phyloP scores from a whole-genome alignment of 2,888 invertebrate species.

The Stenchaetothrips biformis region DNA sequence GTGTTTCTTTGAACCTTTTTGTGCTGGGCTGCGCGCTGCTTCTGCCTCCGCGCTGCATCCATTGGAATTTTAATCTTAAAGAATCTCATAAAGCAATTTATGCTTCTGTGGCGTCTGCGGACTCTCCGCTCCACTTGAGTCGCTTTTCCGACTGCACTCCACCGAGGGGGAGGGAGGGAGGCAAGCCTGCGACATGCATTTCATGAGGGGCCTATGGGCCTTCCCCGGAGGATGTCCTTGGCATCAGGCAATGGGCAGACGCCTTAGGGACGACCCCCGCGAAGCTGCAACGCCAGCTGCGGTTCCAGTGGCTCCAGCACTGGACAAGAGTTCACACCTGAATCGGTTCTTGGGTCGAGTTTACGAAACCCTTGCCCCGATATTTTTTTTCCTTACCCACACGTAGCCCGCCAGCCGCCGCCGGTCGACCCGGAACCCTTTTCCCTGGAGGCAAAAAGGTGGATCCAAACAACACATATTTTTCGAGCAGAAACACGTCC shows the following conservation, averaged over 20 bases:
- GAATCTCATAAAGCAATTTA: constrained; percentile 25
- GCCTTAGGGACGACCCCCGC: background rate
- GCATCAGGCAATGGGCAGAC: background rate
- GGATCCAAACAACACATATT: constrained; percentile 19
- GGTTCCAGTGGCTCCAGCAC: background rate
- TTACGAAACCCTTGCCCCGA: too few species aligned
- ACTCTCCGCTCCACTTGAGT: background rate
- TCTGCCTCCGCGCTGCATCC: background rate
- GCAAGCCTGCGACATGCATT: background rate
- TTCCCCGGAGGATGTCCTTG: too few species aligned
- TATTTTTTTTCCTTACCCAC: background rate
- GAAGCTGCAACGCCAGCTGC: background rate
- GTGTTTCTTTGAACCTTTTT: constrained; percentile 16
- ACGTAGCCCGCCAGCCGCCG: background rate
- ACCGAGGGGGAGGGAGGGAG: background rate
- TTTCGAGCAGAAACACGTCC: constrained; percentile 19
- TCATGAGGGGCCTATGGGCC: too few species aligned
- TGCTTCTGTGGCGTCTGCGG: background rate
- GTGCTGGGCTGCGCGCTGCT: background rate
- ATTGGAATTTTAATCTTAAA: constrained; percentile 24
- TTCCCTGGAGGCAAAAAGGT: background rate
- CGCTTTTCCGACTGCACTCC: background rate
- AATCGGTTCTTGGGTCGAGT: too few species aligned
- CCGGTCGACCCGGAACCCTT: background rate
- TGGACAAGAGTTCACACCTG: background rate